Conservation (phyloP, 1,140 invertebrate species). For the Spodoptera litura region DNA sequence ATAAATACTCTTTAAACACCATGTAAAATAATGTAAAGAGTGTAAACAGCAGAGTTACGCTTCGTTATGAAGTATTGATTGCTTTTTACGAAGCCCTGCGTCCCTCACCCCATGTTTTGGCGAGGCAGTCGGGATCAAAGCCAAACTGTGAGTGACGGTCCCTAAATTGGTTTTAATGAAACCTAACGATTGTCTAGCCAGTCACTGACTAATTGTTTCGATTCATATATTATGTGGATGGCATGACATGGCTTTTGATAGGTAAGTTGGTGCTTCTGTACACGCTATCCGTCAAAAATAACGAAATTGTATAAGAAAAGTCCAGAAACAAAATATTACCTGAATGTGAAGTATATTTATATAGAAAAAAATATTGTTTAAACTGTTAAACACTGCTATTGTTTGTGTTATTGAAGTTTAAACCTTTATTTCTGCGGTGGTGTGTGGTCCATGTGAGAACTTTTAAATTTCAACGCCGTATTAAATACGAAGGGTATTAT, state of each 20-base stretch:
- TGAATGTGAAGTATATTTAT: no score
- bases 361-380: not conserved
- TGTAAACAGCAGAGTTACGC: not conserved
- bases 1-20: no score
- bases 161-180: constrained; percentile 40
- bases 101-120: constrained; percentile 9
- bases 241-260: no score
- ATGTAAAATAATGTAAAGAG: not conserved
- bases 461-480: no score
- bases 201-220: not conserved
- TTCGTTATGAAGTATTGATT: constrained; percentile 35
- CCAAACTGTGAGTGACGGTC: constrained; percentile 35
- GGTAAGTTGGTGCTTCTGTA: no score
- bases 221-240: not conserved
- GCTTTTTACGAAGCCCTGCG: constrained; percentile 6
- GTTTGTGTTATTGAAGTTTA: not conserved
- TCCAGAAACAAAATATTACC: no score
- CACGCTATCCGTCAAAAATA: no score
- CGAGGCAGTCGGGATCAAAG: constrained; percentile 13
- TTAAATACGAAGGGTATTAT: no score
- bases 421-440: no score
- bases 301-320: no score
- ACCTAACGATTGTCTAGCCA: constrained; percentile 33
- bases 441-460: no score
- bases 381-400: not conserved